Conservation (phyloP, 2,797 vertebrate species). For the Thalassophryne amazonica region DNA sequence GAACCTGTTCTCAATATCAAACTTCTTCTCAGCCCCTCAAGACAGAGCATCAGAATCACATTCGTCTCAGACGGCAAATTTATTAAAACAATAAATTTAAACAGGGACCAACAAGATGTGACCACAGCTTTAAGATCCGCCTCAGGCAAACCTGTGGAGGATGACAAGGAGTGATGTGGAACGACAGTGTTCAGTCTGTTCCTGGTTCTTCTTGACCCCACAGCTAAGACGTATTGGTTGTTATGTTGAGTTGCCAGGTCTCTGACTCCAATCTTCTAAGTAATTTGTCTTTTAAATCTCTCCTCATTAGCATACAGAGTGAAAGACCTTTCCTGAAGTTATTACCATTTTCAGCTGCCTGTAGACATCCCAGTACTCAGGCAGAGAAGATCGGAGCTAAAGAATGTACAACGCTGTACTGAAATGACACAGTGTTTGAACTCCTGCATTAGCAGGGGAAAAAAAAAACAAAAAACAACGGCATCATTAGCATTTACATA, state of each 20-base stretch:
- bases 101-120: no score
- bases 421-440: conserved; percentile 12
- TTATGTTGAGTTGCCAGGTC: conserved; percentile 41
- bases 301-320: conserved; percentile 64
- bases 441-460: conserved; percentile 11
- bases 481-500: neutral
- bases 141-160: neutral
- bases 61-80: no score
- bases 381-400: conserved; percentile 1
- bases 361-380: conserved; percentile 1
- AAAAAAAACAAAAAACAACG: neutral
- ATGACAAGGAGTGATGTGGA: conserved; percentile 2
- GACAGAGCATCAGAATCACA: no score
- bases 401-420: conserved; percentile 11
- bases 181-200: conserved; percentile 6
- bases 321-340: conserved; percentile 47
- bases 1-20: no score
- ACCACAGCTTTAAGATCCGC: neutral
- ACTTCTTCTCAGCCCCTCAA: no score
- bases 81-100: no score
- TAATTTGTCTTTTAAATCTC: conserved; percentile 59
- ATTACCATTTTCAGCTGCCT: conserved; percentile 37
- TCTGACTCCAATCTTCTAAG: conserved; percentile 60
- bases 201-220: conserved; percentile 36
- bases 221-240: conserved; percentile 30